Base-by-base conservation (phyloP, 2,797 vertebrate genomes). In the Scomberomorus guttatus region DNA sequence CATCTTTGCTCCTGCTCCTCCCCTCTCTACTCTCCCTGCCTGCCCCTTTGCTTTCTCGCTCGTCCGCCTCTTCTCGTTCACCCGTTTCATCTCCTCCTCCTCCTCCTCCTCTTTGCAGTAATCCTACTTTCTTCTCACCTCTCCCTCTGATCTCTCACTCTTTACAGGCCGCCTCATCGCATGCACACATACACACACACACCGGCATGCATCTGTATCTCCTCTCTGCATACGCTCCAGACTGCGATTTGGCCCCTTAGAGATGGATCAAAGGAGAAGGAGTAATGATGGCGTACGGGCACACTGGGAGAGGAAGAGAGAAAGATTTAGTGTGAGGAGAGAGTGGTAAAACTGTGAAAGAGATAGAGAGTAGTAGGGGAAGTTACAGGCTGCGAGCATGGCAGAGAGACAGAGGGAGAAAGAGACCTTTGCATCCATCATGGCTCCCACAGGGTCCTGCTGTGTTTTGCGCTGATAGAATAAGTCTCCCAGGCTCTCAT, bases 181-280 rank as follows among this genome's bases (percentile, higher is more conserved):
- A 18, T 80, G 62, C 44, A 29, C 59, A 17, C 61, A 34, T 50
- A 57, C 37, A 66, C 54, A 70, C 63, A 68, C 73, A 81, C 68
- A 76, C 79, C 20, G 63, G 69, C 80, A 76, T 62, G 58, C 68
- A 82, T 85, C 80, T 75, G 65, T 93, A 92, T 93, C 92, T 93
- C 80, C 62, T 82, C 84, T 85, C 77, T 90, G 89, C 92, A 92
- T 93, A 87, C 44, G 79, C 79, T 83, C 83, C 86, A 87, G 79
- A 86, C 84, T 81, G 82, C 75, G 87, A 90, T 90, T 86, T 87
- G 55, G 80, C 84, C 89, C 90, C 88, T 89, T 74, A 87, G 89
- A 92, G 89, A 92, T 83, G 87, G 84, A 93, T 92, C 92, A 93
- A 93, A 93, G 88, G 81, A 64, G 67, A 69, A 70, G 77, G 67